Percentiles rank a stretch among this genome's conserved stretches.
Evolutionary conservation across 2,113 vertebrate species (phyloP).

Genomic region (Gallinago media): DNA sequence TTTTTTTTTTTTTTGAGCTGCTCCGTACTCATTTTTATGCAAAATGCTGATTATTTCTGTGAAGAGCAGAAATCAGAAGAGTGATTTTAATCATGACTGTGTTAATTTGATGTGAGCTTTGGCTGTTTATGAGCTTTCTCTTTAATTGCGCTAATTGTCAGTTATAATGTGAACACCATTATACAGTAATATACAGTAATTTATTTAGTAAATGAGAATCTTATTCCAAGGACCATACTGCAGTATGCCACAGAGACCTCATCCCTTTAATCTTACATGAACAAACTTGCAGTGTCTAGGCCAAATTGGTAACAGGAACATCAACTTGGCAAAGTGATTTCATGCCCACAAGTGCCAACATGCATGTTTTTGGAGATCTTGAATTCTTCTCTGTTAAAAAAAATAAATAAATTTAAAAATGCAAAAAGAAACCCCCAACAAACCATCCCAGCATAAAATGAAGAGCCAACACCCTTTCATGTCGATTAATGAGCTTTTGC

Average conservation of each 20-base stretch:
- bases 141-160: slow-evolving; percentile 76
- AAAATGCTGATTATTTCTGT: slow-evolving; percentile 69
- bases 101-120: slow-evolving; percentile 77
- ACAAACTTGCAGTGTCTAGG: slow-evolving; percentile 43
- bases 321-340: neutral
- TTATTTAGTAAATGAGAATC: slow-evolving; percentile 76
- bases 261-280: slow-evolving; percentile 60
- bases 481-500: neutral
- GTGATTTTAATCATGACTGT: slow-evolving; percentile 75
- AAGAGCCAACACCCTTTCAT: neutral
- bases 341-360: neutral
- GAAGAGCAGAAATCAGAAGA: slow-evolving; percentile 75
- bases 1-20: neutral
- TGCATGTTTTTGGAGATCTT: neutral
- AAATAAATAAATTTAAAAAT: neutral
- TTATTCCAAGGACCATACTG: slow-evolving; percentile 69
- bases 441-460: neutral
- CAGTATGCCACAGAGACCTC: slow-evolving; percentile 51
- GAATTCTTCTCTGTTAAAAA: neutral
- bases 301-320: slow-evolving; percentile 13
- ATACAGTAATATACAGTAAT: slow-evolving; percentile 73
- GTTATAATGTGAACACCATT: slow-evolving; percentile 74
- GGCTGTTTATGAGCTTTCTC: slow-evolving; percentile 73
- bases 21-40: slow-evolving; percentile 48
- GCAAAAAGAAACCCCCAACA: neutral